phyloP scores from a whole-genome alignment of 2,888 invertebrate genomes.

The Lottia gigantea region DNA sequence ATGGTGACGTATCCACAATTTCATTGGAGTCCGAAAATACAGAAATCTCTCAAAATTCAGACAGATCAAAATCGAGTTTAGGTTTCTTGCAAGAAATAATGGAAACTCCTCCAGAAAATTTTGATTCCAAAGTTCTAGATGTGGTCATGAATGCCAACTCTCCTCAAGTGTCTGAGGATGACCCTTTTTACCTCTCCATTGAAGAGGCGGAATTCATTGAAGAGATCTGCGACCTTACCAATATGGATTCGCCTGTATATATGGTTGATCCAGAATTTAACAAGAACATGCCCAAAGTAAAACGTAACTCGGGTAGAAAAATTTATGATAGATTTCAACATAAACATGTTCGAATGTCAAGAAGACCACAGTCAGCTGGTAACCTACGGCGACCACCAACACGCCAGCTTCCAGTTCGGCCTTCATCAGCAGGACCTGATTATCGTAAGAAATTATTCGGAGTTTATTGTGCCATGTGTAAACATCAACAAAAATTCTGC shows the following conservation, averaged over 20 bases:
- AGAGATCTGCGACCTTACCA: background rate
- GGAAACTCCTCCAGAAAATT: too few relatives aligned
- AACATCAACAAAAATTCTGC: background rate
- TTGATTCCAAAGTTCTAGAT: too few relatives aligned
- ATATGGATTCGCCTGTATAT: background rate
- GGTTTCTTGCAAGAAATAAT: too few relatives aligned
- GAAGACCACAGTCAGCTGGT: background rate
- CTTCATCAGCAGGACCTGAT: background rate
- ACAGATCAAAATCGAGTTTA: too few relatives aligned
- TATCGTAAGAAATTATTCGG: slow-evolving; percentile 4
- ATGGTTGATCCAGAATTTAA: background rate
- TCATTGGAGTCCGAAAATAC: too few relatives aligned
- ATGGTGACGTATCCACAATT: too few relatives aligned
- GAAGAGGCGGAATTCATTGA: background rate
- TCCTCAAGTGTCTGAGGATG: too few relatives aligned
- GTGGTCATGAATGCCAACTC: too few relatives aligned
- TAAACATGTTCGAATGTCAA: background rate
- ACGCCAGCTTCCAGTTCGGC: background rate
- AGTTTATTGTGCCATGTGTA: slow-evolving; percentile 1
- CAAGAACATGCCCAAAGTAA: background rate
- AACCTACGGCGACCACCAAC: background rate
- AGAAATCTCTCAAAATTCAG: too few relatives aligned
- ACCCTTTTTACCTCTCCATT: background rate
- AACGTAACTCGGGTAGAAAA: background rate
- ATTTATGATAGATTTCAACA: slow-evolving; percentile 8